These are phyloP conservation scores for Nicator chloris DNA, from an alignment of 2,113 vertebrate species.

Conservation along the genomic window DNA sequence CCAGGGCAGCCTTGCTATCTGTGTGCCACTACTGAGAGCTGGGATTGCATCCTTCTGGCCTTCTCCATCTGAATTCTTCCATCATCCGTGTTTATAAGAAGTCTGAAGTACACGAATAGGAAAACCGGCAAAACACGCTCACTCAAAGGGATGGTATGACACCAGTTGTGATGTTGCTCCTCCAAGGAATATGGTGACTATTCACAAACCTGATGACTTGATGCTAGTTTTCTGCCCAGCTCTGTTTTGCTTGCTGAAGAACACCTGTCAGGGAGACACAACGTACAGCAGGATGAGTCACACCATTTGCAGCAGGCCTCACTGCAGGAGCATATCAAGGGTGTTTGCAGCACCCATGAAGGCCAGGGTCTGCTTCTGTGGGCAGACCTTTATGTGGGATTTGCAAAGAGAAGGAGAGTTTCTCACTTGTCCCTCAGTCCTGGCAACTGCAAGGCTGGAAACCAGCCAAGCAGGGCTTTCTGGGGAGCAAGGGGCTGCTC, in stretches of 20 bases:
- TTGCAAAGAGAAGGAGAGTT: background rate
- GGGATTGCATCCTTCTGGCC: background rate
- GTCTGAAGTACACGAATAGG: background rate
- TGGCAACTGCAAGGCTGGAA: background rate
- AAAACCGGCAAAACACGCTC: background rate
- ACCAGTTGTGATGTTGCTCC: fast-evolving
- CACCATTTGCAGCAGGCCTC: background rate
- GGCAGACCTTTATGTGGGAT: background rate
- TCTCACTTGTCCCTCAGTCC: background rate
- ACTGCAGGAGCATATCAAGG: background rate
- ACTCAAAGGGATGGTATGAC: background rate
- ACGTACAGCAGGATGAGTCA: background rate
- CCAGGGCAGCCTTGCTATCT: background rate
- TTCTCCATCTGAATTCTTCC: background rate
- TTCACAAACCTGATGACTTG: background rate
- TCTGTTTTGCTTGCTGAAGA: background rate
- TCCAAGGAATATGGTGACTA: background rate
- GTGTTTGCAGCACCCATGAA: background rate
- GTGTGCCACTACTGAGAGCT: background rate
- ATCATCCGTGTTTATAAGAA: fast-evolving
- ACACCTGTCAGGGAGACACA: fast-evolving
- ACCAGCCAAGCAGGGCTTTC: background rate
- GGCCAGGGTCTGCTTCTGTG: too few relatives aligned
- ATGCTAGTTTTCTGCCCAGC: background rate
- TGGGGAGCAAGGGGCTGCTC: background rate